Evolutionary conservation across 2,797 vertebrate genomes (phyloP).

Genomic region (Poecilia gillii): DNA sequence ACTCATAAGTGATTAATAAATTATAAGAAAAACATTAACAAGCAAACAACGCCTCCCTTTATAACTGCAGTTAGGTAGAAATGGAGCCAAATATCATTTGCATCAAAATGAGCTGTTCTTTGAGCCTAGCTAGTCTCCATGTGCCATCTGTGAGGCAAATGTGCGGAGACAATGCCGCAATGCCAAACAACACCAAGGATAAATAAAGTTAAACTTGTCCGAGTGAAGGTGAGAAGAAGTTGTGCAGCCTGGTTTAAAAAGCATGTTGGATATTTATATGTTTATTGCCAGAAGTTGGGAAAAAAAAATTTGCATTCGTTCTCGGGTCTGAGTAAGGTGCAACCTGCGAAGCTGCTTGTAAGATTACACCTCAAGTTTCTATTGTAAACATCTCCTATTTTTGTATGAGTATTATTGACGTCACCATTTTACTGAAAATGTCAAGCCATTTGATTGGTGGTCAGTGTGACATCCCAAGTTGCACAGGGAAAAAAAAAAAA

Average conservation of each 20-base stretch:
- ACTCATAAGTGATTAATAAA: slow-evolving; percentile 4
- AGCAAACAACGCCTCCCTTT: neutral
- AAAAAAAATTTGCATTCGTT: neutral
- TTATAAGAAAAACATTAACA: slow-evolving; percentile 7
- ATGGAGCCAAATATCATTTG: neutral
- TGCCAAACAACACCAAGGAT: neutral
- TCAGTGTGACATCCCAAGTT: neutral
- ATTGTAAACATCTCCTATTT: neutral
- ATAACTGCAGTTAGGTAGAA: neutral
- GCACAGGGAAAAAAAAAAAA: neutral
- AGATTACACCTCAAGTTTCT: neutral
- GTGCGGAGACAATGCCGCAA: neutral
- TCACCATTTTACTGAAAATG: neutral
- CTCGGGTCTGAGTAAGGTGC: neutral
- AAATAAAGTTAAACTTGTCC: neutral
- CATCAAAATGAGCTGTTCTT: slow-evolving; percentile 8
- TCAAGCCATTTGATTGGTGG: neutral
- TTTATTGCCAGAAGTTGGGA: neutral
- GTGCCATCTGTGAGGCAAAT: neutral
- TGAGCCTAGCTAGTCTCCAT: neutral
- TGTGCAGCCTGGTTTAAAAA: slow-evolving; percentile 2
- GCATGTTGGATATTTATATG: neutral
- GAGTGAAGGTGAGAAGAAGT: neutral
- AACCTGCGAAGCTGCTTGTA: neutral
- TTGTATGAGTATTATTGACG: neutral